Evolutionary conservation across 1,140 invertebrate genomes (phyloP).

Genomic region (Drosophila suzukii): DNA sequence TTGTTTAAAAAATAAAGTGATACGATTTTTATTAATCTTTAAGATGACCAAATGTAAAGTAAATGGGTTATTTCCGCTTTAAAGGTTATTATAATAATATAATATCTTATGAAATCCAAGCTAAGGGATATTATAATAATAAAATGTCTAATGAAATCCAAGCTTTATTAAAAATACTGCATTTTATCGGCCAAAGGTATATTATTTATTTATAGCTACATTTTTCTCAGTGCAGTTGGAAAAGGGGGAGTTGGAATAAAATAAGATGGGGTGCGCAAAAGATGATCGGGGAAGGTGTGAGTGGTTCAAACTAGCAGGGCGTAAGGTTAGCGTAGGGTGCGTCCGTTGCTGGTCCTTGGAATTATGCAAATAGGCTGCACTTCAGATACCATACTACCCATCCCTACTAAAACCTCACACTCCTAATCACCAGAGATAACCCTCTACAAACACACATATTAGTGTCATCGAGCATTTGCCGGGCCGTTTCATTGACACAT

Average conservation of each 20-base stretch:
- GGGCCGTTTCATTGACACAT: conserved; percentile 54
- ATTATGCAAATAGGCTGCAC: conserved; percentile 71
- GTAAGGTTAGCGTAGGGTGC: conserved; percentile 56
- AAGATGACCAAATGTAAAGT: too few relatives aligned
- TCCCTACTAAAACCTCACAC: conserved; percentile 1
- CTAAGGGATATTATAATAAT: too few relatives aligned
- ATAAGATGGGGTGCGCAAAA: neutral
- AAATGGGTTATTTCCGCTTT: too few relatives aligned
- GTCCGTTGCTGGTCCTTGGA: conserved; percentile 50
- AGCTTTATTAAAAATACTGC: too few relatives aligned
- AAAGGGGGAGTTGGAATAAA: conserved; percentile 1
- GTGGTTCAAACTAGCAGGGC: conserved; percentile 64
- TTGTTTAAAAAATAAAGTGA: too few relatives aligned
- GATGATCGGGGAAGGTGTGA: conserved; percentile 27
- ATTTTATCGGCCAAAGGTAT: too few relatives aligned
- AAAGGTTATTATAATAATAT: too few relatives aligned
- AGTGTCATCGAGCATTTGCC: conserved; percentile 76
- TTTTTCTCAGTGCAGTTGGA: neutral
- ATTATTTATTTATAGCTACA: too few relatives aligned
- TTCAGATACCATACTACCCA: conserved; percentile 15
- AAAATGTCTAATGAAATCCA: too few relatives aligned
- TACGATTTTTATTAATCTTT: too few relatives aligned
- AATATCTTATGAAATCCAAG: too few relatives aligned
- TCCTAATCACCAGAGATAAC: neutral
- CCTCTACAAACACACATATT: conserved; percentile 40